Evolutionary conservation across 2,113 vertebrate species (phyloP), one percentile per base, ranked within the genome.

Genomic region (Rhinopomastus cyanomelas): DNA sequence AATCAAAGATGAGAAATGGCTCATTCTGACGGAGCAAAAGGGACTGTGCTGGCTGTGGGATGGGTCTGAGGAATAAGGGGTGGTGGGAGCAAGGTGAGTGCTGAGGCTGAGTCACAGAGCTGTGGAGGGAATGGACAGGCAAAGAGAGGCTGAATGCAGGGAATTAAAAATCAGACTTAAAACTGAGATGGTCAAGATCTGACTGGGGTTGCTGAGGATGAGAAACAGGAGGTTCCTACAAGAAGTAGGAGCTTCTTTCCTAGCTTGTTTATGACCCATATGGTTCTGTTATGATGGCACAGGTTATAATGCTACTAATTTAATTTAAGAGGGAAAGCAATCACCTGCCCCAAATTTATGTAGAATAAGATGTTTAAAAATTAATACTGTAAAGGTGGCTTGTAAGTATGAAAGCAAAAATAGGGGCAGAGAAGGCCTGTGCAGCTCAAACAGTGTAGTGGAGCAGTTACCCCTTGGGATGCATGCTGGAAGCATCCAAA

Each of bases 361-460:
- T 55, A 88, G 34, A 91, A 55, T 67, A 90, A 67, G 30, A 61
- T 21, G 22, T 64, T 39, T 69, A 89, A 64, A 94, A 94, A 83
- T 56, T 2, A 83, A 56, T 74, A 44, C 5, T 39, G 34, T 75
- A 60, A 91, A 86, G 65, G 61, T 84, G 68, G 10, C 39, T 93
- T 1, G 1, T 23, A 39, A 11, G 23, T 55, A 55, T 81, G 60
- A 68, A 89, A 91, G 39, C 9, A 23, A 51, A 88, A 80, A 72
- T 73, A n/a, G 0, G 0, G 30, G 61, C 1, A 49, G 12, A 74
- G 16, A 29, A 20, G 23, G 14, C 8, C 32, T 7, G 12, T 34
- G 69, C 27, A 83, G 44, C 61, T 71, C 56, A 81, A 88, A 74
- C 3, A 23, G 64, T 36, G 46, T 1, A 1, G 16, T 56, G 76